These are phyloP conservation scores for Dendrocopos noguchii DNA, from an alignment of 2,113 vertebrate genomes.

Conservation along the genomic window DNA sequence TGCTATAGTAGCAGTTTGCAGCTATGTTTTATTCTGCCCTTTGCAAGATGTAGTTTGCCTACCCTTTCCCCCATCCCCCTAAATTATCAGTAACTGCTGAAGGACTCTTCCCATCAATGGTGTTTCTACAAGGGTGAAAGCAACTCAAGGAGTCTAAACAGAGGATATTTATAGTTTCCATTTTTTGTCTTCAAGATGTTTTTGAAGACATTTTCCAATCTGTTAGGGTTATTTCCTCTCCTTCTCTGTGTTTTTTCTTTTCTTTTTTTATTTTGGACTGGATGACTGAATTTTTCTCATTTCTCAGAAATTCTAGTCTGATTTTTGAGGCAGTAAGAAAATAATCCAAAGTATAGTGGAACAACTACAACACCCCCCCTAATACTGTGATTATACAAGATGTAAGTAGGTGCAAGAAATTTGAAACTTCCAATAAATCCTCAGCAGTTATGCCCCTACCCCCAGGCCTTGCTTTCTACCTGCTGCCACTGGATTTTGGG, in stretches of 20 bases:
- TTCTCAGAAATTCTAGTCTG: conserved; percentile 46
- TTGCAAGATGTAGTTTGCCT: background rate
- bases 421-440: background rate
- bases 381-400: conserved; percentile 12
- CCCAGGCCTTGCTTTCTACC: background rate
- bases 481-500: background rate
- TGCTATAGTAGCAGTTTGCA: conserved; percentile 1
- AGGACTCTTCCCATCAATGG: background rate
- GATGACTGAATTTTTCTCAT: conserved; percentile 56
- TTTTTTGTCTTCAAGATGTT: conserved; percentile 68
- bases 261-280: conserved; percentile 17
- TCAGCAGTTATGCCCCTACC: background rate
- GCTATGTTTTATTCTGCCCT: background rate
- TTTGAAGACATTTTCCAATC: conserved; percentile 42
- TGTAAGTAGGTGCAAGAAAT: background rate
- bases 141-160: conserved; percentile 61
- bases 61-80: background rate
- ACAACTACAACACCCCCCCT: background rate
- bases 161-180: conserved; percentile 61
- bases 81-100: conserved; percentile 1
- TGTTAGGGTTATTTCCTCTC: conserved; percentile 57
- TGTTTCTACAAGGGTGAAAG: conserved; percentile 34
- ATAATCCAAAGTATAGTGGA: conserved; percentile 21
- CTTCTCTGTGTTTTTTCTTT: background rate
- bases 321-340: conserved; percentile 23